These are phyloP conservation scores for Percopsis omiscomaycus DNA, from an alignment of 2,797 vertebrate genomes.

Conservation along the genomic window DNA sequence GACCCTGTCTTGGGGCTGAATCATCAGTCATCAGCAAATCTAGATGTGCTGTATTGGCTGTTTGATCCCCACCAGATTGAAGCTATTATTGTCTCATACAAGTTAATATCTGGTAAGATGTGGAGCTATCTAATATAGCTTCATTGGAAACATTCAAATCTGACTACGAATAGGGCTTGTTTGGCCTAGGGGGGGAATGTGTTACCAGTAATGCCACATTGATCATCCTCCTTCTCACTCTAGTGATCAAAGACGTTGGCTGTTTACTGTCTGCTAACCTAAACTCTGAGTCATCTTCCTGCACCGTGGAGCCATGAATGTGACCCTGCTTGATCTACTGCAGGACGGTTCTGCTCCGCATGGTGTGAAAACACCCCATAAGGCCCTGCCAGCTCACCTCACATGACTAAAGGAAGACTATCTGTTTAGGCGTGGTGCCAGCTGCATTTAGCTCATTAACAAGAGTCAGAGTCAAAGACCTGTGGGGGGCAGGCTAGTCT, in stretches of 20 bases:
- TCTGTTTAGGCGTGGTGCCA: conserved; percentile 40
- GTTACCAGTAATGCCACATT: conserved; percentile 52
- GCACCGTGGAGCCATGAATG: conserved; percentile 18
- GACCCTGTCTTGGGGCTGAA: conserved; percentile 26
- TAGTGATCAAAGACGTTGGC: conserved; percentile 47
- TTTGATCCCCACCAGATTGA: conserved; percentile 30
- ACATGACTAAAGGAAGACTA: neutral
- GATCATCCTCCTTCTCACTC: conserved; percentile 33
- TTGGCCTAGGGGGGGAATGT: conserved; percentile 39
- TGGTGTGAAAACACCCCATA: conserved; percentile 14
- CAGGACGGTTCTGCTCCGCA: conserved; percentile 8
- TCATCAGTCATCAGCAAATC: conserved; percentile 21
- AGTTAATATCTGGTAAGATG: conserved; percentile 21
- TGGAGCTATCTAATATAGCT: conserved; percentile 13
- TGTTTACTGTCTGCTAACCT: conserved; percentile 50
- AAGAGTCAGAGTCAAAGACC: too few species aligned
- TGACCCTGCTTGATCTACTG: conserved; percentile 37
- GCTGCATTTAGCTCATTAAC: conserved; percentile 46
- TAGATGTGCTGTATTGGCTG: conserved; percentile 32
- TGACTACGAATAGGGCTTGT: conserved; percentile 40
- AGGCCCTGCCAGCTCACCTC: conserved; percentile 16
- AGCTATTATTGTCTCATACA: conserved; percentile 11
- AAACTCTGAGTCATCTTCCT: conserved; percentile 42
- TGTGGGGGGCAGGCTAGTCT: too few species aligned
- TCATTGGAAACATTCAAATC: conserved; percentile 9